phyloP scores from a whole-genome alignment of 2,888 invertebrate species.

The Junonia oenone region DNA sequence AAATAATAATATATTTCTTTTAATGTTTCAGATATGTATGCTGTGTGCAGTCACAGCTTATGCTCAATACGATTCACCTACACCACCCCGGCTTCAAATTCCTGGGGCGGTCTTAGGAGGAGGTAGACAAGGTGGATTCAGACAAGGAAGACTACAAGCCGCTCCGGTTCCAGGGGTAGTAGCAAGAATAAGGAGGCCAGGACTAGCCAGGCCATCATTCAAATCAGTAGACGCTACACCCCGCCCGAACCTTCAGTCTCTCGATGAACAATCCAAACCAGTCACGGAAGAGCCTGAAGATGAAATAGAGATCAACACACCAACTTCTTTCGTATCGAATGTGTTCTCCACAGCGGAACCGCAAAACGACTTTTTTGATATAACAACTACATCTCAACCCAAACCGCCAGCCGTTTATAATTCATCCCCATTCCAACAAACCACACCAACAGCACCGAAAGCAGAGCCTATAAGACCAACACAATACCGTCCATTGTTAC shows the following conservation, averaged over 20 bases:
- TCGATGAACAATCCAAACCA: conserved; percentile 80
- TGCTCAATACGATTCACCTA: conserved; percentile 75
- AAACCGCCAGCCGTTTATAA: conserved; percentile 68
- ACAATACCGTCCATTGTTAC: conserved; percentile 64
- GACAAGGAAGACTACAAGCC: conserved; percentile 61
- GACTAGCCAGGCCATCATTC: conserved; percentile 63
- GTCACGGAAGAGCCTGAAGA: conserved; percentile 85
- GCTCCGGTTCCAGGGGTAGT: conserved; percentile 46
- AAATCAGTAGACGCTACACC: conserved; percentile 68
- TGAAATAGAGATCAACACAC: conserved; percentile 75
- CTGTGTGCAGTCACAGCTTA: conserved; percentile 74
- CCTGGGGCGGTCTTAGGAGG: conserved; percentile 81
- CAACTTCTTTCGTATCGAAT: conserved; percentile 69
- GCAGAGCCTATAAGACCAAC: conserved; percentile 69
- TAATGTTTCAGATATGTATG: conserved; percentile 65
- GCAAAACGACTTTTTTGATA: conserved; percentile 68
- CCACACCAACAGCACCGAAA: conserved; percentile 53
- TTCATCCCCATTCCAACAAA: conserved; percentile 61
- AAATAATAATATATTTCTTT: neutral
- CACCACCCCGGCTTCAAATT: conserved; percentile 83
- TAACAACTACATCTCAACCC: conserved; percentile 67
- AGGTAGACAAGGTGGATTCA: conserved; percentile 57
- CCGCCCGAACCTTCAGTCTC: conserved; percentile 65
- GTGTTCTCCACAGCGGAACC: conserved; percentile 63
- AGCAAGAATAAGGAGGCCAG: conserved; percentile 62